These are phyloP conservation scores for Tylochromis polylepis DNA, from an alignment of 2,113 vertebrate species.

Conservation along the genomic window DNA sequence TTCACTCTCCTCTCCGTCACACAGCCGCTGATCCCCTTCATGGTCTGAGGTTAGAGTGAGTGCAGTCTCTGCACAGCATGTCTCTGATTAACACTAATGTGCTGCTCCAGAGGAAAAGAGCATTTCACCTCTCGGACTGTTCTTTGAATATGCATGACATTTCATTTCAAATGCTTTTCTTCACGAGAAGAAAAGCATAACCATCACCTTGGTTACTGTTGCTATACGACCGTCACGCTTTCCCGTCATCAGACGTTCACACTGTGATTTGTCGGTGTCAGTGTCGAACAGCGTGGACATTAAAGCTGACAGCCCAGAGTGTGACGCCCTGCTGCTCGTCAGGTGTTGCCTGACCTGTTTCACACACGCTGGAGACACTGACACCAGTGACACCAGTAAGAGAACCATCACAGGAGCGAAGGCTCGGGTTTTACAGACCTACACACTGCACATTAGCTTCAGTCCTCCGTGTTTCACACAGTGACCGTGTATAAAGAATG, in stretches of 20 bases:
- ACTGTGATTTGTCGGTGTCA: neutral
- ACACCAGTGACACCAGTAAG: neutral
- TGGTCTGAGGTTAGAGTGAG: neutral
- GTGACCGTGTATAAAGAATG: too few relatives aligned
- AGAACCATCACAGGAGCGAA: neutral
- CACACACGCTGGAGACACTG: neutral
- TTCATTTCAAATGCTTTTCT: neutral
- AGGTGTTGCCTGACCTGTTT: neutral
- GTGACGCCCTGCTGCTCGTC: neutral
- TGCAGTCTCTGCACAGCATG: neutral
- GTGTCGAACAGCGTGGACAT: neutral
- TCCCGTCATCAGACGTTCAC: neutral
- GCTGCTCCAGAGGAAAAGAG: neutral
- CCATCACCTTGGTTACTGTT: neutral
- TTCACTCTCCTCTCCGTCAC: fast-evolving
- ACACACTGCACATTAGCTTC: neutral
- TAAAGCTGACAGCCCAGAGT: neutral
- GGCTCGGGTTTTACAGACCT: neutral
- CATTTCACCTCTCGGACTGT: neutral
- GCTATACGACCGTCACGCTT: fast-evolving
- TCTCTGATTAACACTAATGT: neutral
- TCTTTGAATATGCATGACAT: neutral
- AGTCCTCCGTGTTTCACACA: neutral
- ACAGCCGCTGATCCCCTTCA: too few relatives aligned
- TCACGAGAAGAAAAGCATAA: too few relatives aligned